Conservation (phyloP, 1,140 invertebrate genomes). For the Macrosteles quadrilineatus region DNA sequence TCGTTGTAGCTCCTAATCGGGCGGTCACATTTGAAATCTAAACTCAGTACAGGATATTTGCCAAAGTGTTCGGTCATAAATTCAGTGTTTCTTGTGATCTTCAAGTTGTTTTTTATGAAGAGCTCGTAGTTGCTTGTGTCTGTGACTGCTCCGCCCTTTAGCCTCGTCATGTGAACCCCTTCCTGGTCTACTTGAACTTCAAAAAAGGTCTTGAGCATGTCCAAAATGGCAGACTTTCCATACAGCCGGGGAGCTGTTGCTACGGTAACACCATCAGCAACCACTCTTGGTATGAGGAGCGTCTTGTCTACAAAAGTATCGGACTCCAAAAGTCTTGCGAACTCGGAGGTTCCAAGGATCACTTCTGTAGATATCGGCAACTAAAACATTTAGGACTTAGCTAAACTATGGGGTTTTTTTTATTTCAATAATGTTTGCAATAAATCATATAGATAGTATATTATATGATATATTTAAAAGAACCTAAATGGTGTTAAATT, state of each 20-base stretch:
- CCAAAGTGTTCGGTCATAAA: neutral
- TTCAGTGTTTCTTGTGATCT: neutral
- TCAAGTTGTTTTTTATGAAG: neutral
- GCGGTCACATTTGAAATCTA: neutral
- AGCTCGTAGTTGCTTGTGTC: neutral
- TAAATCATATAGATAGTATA: too few species aligned
- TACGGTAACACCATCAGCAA: neutral
- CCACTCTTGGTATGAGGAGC: neutral
- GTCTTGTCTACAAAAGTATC: neutral
- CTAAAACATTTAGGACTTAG: too few species aligned
- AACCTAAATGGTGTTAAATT: too few species aligned
- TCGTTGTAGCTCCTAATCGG: neutral
- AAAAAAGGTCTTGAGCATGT: constrained; percentile 17
- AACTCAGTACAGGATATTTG: neutral
- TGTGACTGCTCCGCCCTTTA: neutral
- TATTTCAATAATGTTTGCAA: too few species aligned
- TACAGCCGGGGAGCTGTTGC: constrained; percentile 8
- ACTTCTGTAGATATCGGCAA: too few species aligned
- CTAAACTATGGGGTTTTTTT: too few species aligned
- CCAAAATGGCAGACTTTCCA: neutral
- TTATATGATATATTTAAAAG: too few species aligned
- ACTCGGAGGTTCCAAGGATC: neutral
- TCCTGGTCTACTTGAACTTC: constrained; percentile 26
- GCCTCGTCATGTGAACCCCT: neutral
- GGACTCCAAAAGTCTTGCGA: neutral